Evolutionary conservation across 2,797 vertebrate genomes (phyloP), one percentile per base, ranked within the genome.

Genomic region (Pangasius larnaudii): DNA sequence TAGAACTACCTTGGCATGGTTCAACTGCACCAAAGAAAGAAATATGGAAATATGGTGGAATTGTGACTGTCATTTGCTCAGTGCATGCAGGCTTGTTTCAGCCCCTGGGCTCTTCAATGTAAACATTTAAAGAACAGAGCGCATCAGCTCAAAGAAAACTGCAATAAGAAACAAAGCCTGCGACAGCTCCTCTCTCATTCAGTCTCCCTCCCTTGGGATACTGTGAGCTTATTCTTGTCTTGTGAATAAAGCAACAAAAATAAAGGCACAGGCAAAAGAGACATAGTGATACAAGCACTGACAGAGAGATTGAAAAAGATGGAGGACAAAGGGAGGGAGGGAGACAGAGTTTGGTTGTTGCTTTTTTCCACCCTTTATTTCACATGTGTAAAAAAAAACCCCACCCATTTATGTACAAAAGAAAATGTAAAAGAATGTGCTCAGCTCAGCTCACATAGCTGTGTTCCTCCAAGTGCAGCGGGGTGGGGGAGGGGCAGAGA

Each of bases 121-220:
- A 95, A 96, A 96, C 96, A 96, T 96, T 96, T 95, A 94, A 95
- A 94, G 94, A 95, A 93, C 93, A 95, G 94, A 95, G 95, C 94
- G 90, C 92, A 65, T 89, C 93, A 94, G 95, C 92, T 94, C 91
- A 93, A 94, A 91, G 91, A 94, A 94, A 94, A 94, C 91, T 86
- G 93, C 90, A 91, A 90, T 71, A 90, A 91, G 92, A 94, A 95
- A 96, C 94, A 95, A 95, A 94, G 94, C 92, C 94, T 93, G 95
- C 93, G 93, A 93, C 92, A 92, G 93, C 94, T 93, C 93, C 94
- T 95, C 93, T 94, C 94, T 93, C 93, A 94, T 95, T 94, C 94
- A 92, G 93, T 89, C 9, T 83, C 87, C 89, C 91, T 94, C 96
- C 94, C 96, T 90, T 94, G 96, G 95, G 96, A 94, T 93, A 93